These are phyloP conservation scores for Beroe forskalii DNA, from an alignment of 37 sponge, comb jelly and placozoan species.

Conservation along the genomic window DNA sequence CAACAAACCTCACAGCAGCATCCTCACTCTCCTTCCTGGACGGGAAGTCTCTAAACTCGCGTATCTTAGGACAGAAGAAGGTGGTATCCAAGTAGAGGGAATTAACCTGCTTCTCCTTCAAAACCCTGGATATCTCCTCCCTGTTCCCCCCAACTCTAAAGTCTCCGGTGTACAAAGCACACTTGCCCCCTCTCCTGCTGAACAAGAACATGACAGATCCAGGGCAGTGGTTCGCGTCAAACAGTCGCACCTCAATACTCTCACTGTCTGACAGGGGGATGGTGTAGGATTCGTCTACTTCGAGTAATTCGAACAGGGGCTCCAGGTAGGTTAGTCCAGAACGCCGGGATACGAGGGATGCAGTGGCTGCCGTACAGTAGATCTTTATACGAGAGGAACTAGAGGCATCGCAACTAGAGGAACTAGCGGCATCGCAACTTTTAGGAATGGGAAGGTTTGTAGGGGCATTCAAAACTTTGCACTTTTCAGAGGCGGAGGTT, in stretches of 20 bases:
- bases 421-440: no score
- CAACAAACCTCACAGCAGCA: background rate
- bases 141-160: background rate
- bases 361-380: background rate
- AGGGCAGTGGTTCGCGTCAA: constrained; percentile 1
- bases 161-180: constrained; percentile 18
- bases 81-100: constrained; percentile 1
- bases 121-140: background rate
- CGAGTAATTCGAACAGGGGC: background rate
- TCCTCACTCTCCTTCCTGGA: background rate
- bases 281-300: background rate
- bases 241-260: background rate
- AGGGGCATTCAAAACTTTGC: no score
- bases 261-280: background rate
- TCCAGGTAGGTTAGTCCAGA: background rate
- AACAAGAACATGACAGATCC: constrained; percentile 7
- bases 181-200: background rate
- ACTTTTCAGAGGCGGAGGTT: no score
- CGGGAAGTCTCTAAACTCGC: background rate
- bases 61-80: background rate
- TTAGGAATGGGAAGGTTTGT: no score
- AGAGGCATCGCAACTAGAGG: no score
- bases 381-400: background rate
- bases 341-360: background rate
- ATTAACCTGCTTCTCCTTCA: background rate